Evolutionary conservation across 1,140 invertebrate genomes (phyloP), one percentile per base, ranked within the genome.

Genomic region (Spodoptera litura): DNA sequence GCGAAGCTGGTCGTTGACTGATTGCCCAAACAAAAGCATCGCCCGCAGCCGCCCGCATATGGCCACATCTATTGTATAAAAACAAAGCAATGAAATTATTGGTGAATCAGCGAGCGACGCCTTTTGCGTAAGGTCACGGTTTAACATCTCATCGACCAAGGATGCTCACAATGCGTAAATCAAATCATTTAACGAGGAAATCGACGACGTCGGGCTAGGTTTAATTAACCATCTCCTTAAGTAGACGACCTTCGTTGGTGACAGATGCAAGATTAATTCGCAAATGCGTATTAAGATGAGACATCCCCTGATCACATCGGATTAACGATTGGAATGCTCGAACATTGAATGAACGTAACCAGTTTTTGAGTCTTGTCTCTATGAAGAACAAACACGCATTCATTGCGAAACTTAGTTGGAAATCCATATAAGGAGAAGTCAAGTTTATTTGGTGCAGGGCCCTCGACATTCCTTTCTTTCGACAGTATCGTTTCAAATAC

Each of bases 51-150:
- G 15, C 68, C 73, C 74, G 62, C 79, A 85, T 82, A 85, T 73
- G 80, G 85, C 62, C 78, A 61, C 62, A 79, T 82, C 86, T 87
- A 87, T 87, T 83, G 81, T 80, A 61, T 61, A 52, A 81, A 86
- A 85, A 86, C 81, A 83, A 82, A 80, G 78, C 74, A 81, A 78
- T 78, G 76, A 73, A 84, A 87, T 88, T 78, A 86, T 79, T 88
- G 79, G 83, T 90, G 90, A 89, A 80, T 92, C 90, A 90, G 75
- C 84, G 58, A 70, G 59, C 74, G 78, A 82, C 78, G 79, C 87
- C 86, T 86, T 88, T 89, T 83, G 85, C 78, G 83, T 86, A 92
- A 93, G 89, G 87, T 88, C 88, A 83, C 84, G 82, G 82, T 85
- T 89, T 88, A 87, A 87, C 82, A 85, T 55, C 72, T 80, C 76